These are phyloP conservation scores for Dipus sagitta DNA, from an alignment of 2,797 vertebrate genomes.

Conservation along the genomic window DNA sequence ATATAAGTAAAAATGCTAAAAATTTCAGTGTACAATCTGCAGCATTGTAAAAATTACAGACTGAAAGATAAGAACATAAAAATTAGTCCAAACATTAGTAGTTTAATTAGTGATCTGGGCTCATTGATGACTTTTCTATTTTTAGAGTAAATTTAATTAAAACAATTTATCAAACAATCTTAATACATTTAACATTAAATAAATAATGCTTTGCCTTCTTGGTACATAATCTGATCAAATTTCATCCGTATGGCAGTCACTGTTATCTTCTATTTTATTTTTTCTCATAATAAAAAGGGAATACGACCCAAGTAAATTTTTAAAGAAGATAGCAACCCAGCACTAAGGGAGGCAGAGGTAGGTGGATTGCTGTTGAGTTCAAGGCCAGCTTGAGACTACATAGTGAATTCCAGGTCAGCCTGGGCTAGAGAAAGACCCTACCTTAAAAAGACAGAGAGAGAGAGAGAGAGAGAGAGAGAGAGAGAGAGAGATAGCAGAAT, in stretches of 20 bases:
- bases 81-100: background rate
- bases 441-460: too few relatives aligned
- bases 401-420: too few relatives aligned
- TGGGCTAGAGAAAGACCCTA: too few relatives aligned
- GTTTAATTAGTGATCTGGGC: background rate
- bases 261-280: slow-evolving; percentile 28
- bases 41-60: slow-evolving; percentile 13
- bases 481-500: background rate
- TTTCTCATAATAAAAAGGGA: slow-evolving; percentile 44
- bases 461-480: background rate
- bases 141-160: slow-evolving; percentile 47
- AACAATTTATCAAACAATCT: slow-evolving; percentile 12
- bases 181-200: slow-evolving; percentile 19
- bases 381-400: too few relatives aligned
- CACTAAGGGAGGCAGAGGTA: too few relatives aligned
- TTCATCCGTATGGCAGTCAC: slow-evolving; percentile 1
- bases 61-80: background rate
- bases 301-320: background rate
- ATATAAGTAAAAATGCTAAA: slow-evolving; percentile 32
- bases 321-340: background rate
- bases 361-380: too few relatives aligned
- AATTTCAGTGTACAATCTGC: background rate
- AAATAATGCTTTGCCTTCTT: slow-evolving; percentile 8
- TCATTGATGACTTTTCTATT: slow-evolving; percentile 26
- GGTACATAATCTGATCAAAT: slow-evolving; percentile 44